Base-by-base conservation (phyloP, 2,888 invertebrate genomes). In the Tuta absoluta region DNA sequence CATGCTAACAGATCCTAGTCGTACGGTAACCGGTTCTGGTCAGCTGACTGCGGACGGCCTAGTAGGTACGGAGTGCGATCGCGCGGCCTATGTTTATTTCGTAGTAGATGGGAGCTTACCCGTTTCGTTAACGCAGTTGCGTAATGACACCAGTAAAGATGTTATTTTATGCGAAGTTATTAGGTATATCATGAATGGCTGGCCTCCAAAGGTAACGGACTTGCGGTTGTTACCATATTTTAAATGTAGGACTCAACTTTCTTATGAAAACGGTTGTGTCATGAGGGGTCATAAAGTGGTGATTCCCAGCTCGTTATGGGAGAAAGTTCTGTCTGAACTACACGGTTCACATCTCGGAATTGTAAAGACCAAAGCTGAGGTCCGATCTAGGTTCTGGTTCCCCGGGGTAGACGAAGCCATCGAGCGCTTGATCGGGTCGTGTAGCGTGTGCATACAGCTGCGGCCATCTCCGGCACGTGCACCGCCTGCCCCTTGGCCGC, bases 331-430 rank as follows among this genome's bases (percentile, higher is more conserved):
- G 11, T 23, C 19, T 10, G 67, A 67, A 17, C 48, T 65, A 45
- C 65, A 69, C 41, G 59, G 38, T 14, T 63, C 63, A 17, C 65
- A 65, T 62, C 63, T 68, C n/a, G 68, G 68, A 10, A 49, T 68
- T 2, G 66, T 66, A 11, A 67, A 67, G 61, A 67, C 64, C 57
- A 68, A 68, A 48, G 68, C 69, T 14, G 67, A 65, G 63, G 68
- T 66, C 11, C 65, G 69, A 14, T 19, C 38, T 11, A 23, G 64
- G 7, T 24, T 70, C n/a, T 68, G 67, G 68, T 70, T 66, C 41
- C 68, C 69, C 11, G 66, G 68, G 56, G 63, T 69, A 28, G 69
- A 69, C 58, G 65, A 66, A 5, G 65, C 63, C 45, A n/a, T 45
- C 17, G 45, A 45, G 45, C 45, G 45, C n/a, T n/a, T 45, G 45